Evolutionary conservation across 2,888 invertebrate species (phyloP), one percentile per base, ranked within the genome.

Genomic region (Piscicola geometra): DNA sequence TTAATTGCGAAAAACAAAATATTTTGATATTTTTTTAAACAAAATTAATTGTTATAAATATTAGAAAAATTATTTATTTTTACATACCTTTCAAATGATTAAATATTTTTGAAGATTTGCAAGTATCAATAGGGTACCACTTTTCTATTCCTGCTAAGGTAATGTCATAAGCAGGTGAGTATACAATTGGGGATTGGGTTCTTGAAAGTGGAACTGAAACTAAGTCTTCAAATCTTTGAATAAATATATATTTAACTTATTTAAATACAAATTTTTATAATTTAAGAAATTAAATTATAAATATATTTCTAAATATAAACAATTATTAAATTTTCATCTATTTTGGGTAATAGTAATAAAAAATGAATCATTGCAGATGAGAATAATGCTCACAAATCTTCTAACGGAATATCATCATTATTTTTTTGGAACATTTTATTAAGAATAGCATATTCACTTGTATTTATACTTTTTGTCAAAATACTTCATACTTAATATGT

Each of bases 61-160:
- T 41, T 15, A 41, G 15, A 41, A 41, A 41, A 41, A 41, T 41
- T 41, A 41, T 9, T 41, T 41, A 9, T 41, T 41, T 41, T 41
- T 41, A 41, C 5, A 41, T 5, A 86, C 86, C 86, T 84, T 85
- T 83, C 32, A 88, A 81, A 80, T 84, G 83, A 18, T 81, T 78
- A 78, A 83, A 89, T 79, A 94, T 89, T 82, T 91, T 89, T 78
- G 90, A 90, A 90, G 94, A 94, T 87, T 94, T 94, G 79, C 89
- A 89, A 0, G 93, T 89, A 88, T 94, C 94, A 84, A 94, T 94
- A 0, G 93, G 90, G 86, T 94, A 94, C 18, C 92, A 87, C 83
- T 90, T 92, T 84, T 94, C 92, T 77, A 94, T 86, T 18, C 93
- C 93, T 82, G 89, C 87, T 84, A 93, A 91, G 41, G 89, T 88